Percentiles rank a stretch among this genome's conserved stretches.
phyloP scores from a whole-genome alignment of 1,140 invertebrate species.

The Eupeodes corollae region DNA sequence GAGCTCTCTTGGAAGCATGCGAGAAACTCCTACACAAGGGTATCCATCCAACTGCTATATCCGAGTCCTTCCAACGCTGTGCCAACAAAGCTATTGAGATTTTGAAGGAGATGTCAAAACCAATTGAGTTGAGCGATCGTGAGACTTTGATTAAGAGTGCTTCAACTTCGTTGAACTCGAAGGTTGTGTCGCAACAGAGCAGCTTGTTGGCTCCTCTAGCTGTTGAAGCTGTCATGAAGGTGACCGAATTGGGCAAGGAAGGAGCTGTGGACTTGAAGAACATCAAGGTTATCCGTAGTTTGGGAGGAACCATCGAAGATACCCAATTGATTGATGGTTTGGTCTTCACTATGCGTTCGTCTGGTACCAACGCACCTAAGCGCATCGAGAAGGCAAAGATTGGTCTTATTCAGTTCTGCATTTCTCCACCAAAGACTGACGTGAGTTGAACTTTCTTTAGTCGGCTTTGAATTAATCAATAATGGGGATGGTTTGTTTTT shows the following conservation, averaged over 20 bases:
- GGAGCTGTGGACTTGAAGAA: constrained; percentile 61
- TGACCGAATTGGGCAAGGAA: constrained; percentile 52
- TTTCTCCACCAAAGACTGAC: constrained; percentile 98
- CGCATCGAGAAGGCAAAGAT: constrained; percentile 97
- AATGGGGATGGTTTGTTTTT: constrained; percentile 11
- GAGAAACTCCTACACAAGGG: constrained; percentile 87
- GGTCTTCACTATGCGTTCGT: constrained; percentile 81
- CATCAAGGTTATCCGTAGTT: constrained; percentile 91
- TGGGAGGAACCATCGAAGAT: constrained; percentile 97
- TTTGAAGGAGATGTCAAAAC: constrained; percentile 71
- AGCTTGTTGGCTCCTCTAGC: constrained; percentile 89
- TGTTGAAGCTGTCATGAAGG: constrained; percentile 90
- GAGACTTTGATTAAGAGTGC: constrained; percentile 87
- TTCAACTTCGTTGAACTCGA: constrained; percentile 95
- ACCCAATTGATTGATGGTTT: constrained; percentile 92
- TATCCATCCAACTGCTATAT: constrained; percentile 95
- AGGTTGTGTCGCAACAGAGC: constrained; percentile 97
- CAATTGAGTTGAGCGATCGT: constrained; percentile 78
- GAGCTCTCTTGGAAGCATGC: constrained; percentile 87
- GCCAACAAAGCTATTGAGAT: constrained; percentile 77
- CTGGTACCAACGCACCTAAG: constrained; percentile 83
- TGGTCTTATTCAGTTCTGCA: constrained; percentile 98
- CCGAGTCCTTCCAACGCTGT: constrained; percentile 91
- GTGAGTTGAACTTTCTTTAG: constrained; percentile 44
- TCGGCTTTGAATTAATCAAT: constrained; percentile 2